phyloP scores from a whole-genome alignment of 2,113 vertebrate species.

The Probosciger aterrimus region DNA sequence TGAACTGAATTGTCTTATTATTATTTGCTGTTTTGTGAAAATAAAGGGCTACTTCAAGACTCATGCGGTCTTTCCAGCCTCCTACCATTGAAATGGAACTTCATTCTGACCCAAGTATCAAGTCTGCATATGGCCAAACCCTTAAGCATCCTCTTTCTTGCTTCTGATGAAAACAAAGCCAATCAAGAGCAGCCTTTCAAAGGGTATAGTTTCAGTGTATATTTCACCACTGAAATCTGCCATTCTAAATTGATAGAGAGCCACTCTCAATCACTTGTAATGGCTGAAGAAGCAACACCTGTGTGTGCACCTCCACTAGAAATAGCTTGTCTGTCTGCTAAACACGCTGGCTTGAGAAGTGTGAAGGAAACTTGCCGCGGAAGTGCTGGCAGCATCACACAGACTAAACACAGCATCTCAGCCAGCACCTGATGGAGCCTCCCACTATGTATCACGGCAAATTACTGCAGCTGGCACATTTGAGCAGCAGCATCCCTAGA shows the following conservation, averaged over 20 bases:
- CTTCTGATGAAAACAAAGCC: not conserved
- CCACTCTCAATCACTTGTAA: accelerated
- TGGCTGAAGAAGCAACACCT: accelerated
- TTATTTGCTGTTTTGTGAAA: not conserved
- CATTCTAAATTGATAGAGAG: not conserved
- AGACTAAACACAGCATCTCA: not conserved
- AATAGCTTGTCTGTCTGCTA: not conserved
- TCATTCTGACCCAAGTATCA: not conserved
- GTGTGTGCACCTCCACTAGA: too few species aligned
- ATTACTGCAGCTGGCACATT: not conserved
- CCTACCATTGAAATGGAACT: not conserved
- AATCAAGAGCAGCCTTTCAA: not conserved
- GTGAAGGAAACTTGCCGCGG: accelerated
- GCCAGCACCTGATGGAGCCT: not conserved
- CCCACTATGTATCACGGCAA: not conserved
- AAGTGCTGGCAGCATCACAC: not conserved
- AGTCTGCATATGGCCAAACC: not conserved
- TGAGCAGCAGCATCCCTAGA: not conserved
- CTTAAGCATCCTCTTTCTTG: not conserved
- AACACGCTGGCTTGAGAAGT: accelerated
- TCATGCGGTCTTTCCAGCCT: not conserved
- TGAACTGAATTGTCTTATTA: not conserved
- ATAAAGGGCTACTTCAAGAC: not conserved
- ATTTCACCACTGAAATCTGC: not conserved
- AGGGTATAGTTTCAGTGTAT: not conserved